A percentile compares a stretch with the other conserved stretches of the same genome.
Evolutionary conservation across 1,140 invertebrate genomes (phyloP).

Genomic region (Procambarus clarkii): DNA sequence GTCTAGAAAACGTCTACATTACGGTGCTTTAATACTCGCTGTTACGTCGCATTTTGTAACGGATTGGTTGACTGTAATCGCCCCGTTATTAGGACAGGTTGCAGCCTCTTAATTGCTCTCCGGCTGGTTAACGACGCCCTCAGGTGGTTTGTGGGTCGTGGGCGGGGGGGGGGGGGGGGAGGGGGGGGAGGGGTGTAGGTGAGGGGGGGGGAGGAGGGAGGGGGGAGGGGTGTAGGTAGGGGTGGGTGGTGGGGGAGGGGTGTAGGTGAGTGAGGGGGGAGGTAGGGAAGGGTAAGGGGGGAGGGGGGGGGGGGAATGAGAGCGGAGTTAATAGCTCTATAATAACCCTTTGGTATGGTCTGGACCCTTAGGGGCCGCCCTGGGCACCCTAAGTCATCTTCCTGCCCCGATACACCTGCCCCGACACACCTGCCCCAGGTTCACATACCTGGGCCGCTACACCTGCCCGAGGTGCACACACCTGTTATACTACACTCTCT

Average conservation of each 20-base stretch:
- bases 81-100: neutral
- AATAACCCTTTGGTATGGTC: conserved; percentile 1
- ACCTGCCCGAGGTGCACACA: neutral
- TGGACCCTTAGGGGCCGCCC: neutral
- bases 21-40: too few relatives aligned
- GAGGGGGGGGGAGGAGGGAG: too few relatives aligned
- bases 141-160: neutral
- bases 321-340: neutral
- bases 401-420: too few relatives aligned
- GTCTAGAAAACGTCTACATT: too few relatives aligned
- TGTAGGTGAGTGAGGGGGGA: neutral
- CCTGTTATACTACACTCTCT: neutral
- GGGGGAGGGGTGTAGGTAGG: too few relatives aligned
- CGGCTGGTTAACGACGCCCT: neutral
- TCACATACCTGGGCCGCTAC: neutral
- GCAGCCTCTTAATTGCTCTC: too few relatives aligned
- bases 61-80: neutral
- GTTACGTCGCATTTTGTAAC: too few relatives aligned
- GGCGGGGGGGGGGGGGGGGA: neutral
- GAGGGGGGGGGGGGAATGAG: neutral
- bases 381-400: neutral
- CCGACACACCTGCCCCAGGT: neutral
- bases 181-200: too few relatives aligned
- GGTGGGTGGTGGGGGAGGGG: too few relatives aligned
- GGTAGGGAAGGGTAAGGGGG: neutral